These are phyloP conservation scores for Clistopyga incitator DNA, from an alignment of 2,888 invertebrate genomes.

Conservation along the genomic window DNA sequence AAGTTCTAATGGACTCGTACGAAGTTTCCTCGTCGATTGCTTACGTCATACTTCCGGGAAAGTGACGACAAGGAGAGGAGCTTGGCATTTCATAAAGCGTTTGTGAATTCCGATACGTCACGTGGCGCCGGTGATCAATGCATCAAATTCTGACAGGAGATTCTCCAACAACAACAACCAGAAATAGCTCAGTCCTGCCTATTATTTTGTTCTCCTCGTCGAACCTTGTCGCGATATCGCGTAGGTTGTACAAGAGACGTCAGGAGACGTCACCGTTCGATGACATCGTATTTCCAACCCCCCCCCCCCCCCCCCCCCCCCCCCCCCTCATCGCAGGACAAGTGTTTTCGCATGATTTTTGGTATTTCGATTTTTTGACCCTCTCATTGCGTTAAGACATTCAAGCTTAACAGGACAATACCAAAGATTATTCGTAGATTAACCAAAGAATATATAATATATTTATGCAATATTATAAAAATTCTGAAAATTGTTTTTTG, in stretches of 20 bases:
- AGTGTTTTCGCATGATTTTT: no score
- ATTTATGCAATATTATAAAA: no score
- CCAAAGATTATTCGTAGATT: no score
- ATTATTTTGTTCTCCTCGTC: conserved; percentile 4
- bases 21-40: conserved; percentile 28
- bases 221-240: neutral
- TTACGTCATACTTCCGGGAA: neutral
- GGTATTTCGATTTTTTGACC: no score
- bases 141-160: conserved; percentile 11
- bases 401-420: no score
- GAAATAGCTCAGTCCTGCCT: neutral
- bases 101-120: neutral
- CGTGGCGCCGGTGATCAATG: neutral
- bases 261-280: conserved; percentile 8
- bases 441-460: no score
- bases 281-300: neutral
- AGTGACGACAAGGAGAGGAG: neutral
- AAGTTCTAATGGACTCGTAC: conserved; percentile 47
- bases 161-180: neutral
- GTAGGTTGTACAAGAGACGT: neutral
- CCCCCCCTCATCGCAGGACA: neutral
- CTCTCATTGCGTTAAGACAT: no score
- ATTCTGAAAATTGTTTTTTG: no score
- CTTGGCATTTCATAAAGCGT: neutral
- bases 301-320: neutral